Percentiles rank a stretch among this genome's conserved stretches.
Conservation (phyloP, 2,797 vertebrate genomes). For the Pampus argenteus region DNA sequence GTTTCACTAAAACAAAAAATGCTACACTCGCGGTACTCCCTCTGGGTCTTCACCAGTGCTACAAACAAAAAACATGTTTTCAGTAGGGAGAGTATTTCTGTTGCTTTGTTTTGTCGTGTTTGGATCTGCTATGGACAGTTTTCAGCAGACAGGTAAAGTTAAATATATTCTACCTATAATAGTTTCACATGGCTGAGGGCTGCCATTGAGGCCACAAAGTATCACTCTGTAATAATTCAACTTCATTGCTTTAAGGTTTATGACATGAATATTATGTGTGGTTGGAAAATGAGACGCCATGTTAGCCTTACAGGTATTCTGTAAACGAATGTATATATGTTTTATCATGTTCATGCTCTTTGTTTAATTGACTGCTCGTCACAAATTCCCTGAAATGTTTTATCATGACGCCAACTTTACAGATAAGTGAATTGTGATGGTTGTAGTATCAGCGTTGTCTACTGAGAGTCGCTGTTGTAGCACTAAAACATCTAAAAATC, state of each 20-base stretch:
- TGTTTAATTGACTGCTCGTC: not conserved
- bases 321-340: too few species aligned
- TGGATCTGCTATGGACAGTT: slow-evolving; percentile 35
- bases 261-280: too few species aligned
- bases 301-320: not conserved
- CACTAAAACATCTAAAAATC: not conserved
- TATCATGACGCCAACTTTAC: not conserved
- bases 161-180: too few species aligned
- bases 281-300: too few species aligned
- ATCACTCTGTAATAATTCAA: too few species aligned
- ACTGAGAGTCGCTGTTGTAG: slow-evolving; percentile 46
- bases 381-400: not conserved
- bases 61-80: slow-evolving; percentile 11
- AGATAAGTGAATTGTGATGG: not conserved
- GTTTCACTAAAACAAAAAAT: too few species aligned
- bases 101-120: slow-evolving; percentile 35
- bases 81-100: slow-evolving; percentile 28
- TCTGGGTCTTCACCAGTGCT: too few species aligned
- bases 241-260: too few species aligned
- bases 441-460: slow-evolving; percentile 30
- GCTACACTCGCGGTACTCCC: too few species aligned
- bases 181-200: too few species aligned
- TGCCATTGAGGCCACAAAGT: too few species aligned
- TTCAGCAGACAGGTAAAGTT: slow-evolving; percentile 62
- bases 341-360: not conserved